A percentile compares a stretch with the other conserved stretches of the same genome.
Conservation (phyloP, 2,113 vertebrate genomes). For the Pleuronectes platessa region DNA sequence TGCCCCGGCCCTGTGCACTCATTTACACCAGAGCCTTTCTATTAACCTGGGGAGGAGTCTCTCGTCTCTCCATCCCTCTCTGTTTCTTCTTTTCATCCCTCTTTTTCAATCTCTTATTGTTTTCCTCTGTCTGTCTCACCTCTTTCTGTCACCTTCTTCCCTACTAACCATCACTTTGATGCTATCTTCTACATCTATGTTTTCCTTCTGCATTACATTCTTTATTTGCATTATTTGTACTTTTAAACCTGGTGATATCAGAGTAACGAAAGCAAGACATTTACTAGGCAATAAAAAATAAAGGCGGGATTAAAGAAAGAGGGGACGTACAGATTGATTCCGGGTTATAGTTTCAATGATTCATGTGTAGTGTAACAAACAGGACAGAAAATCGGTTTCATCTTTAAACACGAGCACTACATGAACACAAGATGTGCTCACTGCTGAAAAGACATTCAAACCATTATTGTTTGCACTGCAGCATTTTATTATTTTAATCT, state of each 20-base stretch:
- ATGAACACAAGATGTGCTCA: slow-evolving; percentile 41
- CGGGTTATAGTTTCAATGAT: slow-evolving; percentile 26
- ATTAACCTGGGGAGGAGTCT: slow-evolving; percentile 70
- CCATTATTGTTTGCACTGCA: background rate
- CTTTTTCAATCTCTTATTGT: background rate
- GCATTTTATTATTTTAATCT: too few relatives aligned
- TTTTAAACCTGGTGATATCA: background rate
- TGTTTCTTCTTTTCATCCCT: background rate
- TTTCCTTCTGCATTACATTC: slow-evolving; percentile 9
- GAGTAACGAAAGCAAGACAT: slow-evolving; percentile 13
- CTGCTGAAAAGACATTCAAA: slow-evolving; percentile 35
- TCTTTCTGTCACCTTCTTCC: background rate
- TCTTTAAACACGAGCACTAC: slow-evolving; percentile 31
- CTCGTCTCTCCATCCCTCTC: slow-evolving; percentile 5
- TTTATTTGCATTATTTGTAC: background rate
- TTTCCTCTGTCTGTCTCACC: background rate
- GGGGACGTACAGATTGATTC: slow-evolving; percentile 22
- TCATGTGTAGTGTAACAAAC: slow-evolving; percentile 5
- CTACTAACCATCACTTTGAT: background rate
- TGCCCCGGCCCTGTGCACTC: slow-evolving; percentile 55
- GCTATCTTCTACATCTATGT: background rate
- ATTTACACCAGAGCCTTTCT: slow-evolving; percentile 66
- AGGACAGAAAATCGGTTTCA: slow-evolving; percentile 38
- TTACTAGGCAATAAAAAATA: slow-evolving; percentile 44
- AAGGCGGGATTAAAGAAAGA: slow-evolving; percentile 50